phyloP scores from a whole-genome alignment of 2,797 vertebrate species.

The Neomorphus geoffroyi region DNA sequence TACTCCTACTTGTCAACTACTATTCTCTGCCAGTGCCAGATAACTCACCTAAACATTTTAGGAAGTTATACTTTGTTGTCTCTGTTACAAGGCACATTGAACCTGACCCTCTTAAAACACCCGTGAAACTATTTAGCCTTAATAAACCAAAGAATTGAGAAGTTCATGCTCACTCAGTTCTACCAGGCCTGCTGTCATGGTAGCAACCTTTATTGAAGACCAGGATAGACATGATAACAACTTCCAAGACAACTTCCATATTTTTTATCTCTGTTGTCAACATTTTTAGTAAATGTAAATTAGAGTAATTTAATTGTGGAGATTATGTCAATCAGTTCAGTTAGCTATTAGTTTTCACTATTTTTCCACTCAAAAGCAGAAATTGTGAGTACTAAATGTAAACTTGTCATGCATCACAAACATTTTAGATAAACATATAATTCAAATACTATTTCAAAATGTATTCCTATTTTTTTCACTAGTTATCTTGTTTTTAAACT shows the following conservation, averaged over 20 bases:
- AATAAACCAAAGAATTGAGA: not conserved
- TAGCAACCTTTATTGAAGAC: not conserved
- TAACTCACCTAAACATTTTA: not conserved
- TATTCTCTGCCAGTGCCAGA: not conserved
- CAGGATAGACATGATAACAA: not conserved
- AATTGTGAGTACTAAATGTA: not conserved
- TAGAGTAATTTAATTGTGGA: not conserved
- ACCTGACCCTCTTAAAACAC: not conserved
- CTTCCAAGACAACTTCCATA: not conserved
- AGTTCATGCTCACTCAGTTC: not conserved
- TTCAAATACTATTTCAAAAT: not conserved
- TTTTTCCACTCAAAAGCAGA: not conserved
- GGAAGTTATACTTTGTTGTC: not conserved
- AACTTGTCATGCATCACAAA: rapidly evolving
- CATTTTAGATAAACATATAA: not conserved
- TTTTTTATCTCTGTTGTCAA: not conserved
- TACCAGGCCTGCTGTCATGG: not conserved
- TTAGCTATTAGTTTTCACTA: not conserved
- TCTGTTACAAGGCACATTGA: not conserved
- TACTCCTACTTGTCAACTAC: too few relatives aligned
- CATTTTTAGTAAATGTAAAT: not conserved
- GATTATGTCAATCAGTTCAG: not conserved
- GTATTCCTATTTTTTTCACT: not conserved
- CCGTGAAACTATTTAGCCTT: not conserved
- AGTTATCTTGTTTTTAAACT: not conserved